A percentile compares a stretch with the other conserved stretches of the same genome.
Evolutionary conservation across 37 sponge, comb jelly and placozoan species (phyloP).

Genomic region (Ianthella basta): DNA sequence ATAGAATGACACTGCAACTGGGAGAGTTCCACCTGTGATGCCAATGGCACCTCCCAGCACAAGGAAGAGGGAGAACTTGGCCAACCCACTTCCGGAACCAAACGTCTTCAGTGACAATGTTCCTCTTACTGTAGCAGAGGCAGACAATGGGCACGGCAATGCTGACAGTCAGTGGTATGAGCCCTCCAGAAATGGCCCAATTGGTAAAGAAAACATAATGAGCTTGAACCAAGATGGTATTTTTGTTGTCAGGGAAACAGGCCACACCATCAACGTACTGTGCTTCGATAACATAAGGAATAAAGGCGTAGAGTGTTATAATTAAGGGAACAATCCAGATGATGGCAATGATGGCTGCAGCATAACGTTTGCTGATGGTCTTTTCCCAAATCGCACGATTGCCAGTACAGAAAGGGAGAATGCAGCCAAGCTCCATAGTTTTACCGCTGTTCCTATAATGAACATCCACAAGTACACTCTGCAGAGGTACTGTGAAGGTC

Average conservation of each 20-base stretch:
- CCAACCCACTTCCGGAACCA: neutral
- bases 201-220: neutral
- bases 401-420: neutral
- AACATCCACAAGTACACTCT: neutral
- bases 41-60: neutral
- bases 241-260: neutral
- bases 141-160: neutral
- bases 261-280: neutral
- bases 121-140: neutral
- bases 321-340: neutral
- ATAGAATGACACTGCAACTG: too few relatives aligned
- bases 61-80: neutral
- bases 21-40: neutral
- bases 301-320: neutral
- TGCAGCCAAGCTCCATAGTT: neutral
- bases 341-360: neutral
- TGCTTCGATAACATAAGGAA: neutral
- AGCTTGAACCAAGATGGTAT: neutral
- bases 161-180: slow-evolving; percentile 5
- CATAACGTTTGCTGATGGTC: neutral
- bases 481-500: neutral
- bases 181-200: neutral
- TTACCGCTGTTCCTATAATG: neutral
- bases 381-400: neutral
- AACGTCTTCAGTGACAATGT: neutral